A percentile compares a stretch with the other conserved stretches of the same genome.
phyloP scores from a whole-genome alignment of 1,140 invertebrate genomes.

The Luehdorfia chinensis region DNA sequence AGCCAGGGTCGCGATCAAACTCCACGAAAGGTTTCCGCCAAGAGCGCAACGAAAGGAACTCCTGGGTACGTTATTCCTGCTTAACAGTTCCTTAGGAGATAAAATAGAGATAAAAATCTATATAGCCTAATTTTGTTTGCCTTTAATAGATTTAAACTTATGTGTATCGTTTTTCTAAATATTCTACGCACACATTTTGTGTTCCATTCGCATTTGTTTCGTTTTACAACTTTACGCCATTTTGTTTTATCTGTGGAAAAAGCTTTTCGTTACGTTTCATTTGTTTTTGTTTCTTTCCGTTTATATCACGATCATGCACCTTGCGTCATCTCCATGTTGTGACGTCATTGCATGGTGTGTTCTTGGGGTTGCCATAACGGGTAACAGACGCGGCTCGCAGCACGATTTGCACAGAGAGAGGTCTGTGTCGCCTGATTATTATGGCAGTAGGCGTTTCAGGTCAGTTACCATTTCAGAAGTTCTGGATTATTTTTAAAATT shows the following conservation, averaged over 20 bases:
- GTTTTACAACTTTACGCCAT: too few species aligned
- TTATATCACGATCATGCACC: conserved; percentile 30
- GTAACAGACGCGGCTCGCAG: conserved; percentile 80
- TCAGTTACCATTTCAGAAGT: conserved; percentile 64
- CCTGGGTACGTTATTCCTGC: conserved; percentile 65
- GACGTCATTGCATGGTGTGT: conserved; percentile 54
- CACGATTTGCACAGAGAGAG: conserved; percentile 80
- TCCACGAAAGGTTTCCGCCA: conserved; percentile 71
- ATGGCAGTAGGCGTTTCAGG: conserved; percentile 82
- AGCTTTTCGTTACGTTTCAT: conserved; percentile 11
- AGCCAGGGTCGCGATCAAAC: conserved; percentile 61
- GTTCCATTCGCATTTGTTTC: not conserved
- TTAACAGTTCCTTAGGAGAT: not conserved
- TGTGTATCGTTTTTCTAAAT: too few species aligned
- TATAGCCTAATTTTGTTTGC: conserved; percentile 1
- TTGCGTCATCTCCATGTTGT: conserved; percentile 29
- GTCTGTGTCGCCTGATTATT: conserved; percentile 81
- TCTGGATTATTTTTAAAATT: conserved; percentile 27
- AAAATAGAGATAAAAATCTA: too few species aligned
- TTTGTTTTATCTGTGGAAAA: not conserved
- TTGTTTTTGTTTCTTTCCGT: conserved; percentile 20
- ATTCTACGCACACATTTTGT: too few species aligned
- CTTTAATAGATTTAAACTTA: not conserved
- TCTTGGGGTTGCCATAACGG: conserved; percentile 25
- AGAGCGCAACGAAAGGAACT: conserved; percentile 61